Base-by-base conservation (phyloP, 2,113 vertebrate genomes). In the Tragelaphus buxtoni region DNA sequence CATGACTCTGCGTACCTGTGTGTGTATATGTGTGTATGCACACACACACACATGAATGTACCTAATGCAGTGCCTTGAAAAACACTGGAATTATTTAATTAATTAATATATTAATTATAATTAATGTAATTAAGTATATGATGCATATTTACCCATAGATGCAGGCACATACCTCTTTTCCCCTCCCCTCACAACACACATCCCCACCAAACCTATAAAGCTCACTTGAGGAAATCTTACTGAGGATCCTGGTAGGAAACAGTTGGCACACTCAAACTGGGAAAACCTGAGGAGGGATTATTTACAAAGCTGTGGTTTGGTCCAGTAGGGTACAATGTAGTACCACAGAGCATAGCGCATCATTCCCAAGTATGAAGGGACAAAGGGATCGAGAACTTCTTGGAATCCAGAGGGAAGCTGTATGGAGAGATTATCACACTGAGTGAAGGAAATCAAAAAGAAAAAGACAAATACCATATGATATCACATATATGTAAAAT, bases 101-200 rank as follows among this genome's bases (percentile, higher is more conserved):
- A 55, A 26, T 80, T 76, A 51, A 80, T 49, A 35, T 39, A 79
- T 51, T 39, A 79, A 77, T 51, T 80, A 39, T 39, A 39, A 39
- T 90, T 30, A 42, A 39, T 83, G 32, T 9, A 55, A 51, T 26
- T 79, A 76, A 53, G 69, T 53, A 45, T 80, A 42, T 84, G 22
- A 56, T 74, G 2, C 26, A 20, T 35, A 63, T 80, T 88, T 72
- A 84, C 26, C 49, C 16, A 10, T 7, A 88, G 14, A 3, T 39
- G 3, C 20, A 20, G 11, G 9, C 4, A 32, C 26, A 74, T 53
- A 65, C n/a, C 42, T 8, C 10, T 90, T 11, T 35, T 14, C 10
- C 22, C n/a, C 3, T 8, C 17, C 47, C 7, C 3, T 2, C 3
- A 4, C 1, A 7, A 79, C 16, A 39, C 14, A 49, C 32, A 47